Base-by-base conservation (phyloP, 2,888 invertebrate species). In the Toxonevra muliebris region DNA sequence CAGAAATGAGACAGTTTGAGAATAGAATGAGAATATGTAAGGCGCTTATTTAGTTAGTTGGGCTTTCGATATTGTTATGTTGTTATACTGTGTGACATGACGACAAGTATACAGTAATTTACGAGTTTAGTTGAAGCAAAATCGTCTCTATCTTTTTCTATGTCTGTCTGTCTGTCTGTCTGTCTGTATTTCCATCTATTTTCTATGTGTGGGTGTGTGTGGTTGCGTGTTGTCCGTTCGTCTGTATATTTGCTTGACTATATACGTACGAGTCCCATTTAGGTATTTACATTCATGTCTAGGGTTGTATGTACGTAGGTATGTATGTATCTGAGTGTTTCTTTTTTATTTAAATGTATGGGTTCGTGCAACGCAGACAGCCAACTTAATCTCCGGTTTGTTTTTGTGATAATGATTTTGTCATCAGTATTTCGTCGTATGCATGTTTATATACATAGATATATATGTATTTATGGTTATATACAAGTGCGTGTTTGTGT, bases 381-480 rank as follows among this genome's bases (percentile, higher is more conserved):
- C 65, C 73, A 69, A 71, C 70, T 71, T 73, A 75, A 75, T 75
- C 74, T 75, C 74, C 74, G 74, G 72, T 75, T 69, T 69, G 61
- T 58, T 72, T 71, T 68, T 57, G 70, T 67, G 69, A 70, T 73
- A 69, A 71, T 70, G 65, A 69, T 68, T 66, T 71, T 71, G 70
- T 70, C 73, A 71, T 71, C 69, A 68, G 65, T 65, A 69, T 69
- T 71, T 70, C 55, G 57, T 57, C n/a, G 41, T 13, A 7, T 45
- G 15, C 12, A 12, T 19, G 15, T 42, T 9, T 9, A 45, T n/a
- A 1, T 19, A 4, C 17, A 17, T 19, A 43, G 17, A 45, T n/a
- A 48, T 0, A 0, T 17, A 20, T 40, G 9, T 50, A 42, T 19
- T 52, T 53, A 17, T 19, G 8, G 15, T 41, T 53, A n/a, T 42